Percentiles rank a stretch among this genome's conserved stretches.
Evolutionary conservation across 2,888 invertebrate species (phyloP).

Genomic region (Neoscelio sp.): DNA sequence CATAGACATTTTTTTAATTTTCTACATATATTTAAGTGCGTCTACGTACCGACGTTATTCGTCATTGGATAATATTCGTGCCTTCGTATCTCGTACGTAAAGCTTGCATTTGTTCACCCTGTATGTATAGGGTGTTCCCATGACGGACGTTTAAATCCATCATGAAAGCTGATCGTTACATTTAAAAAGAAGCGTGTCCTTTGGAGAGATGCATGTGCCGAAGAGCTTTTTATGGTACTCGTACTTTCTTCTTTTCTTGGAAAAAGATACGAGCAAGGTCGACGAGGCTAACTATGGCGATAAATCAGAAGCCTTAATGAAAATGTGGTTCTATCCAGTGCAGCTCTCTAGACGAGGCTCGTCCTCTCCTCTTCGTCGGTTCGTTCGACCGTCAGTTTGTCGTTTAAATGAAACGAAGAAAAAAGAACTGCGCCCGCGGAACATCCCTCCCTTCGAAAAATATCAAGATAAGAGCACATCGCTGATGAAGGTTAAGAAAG

Average conservation of each 20-base stretch:
- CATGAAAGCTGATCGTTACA: conserved; percentile 6
- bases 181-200: conserved; percentile 20
- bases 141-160: conserved; percentile 1
- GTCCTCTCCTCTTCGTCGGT: conserved; percentile 41
- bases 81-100: too few relatives aligned
- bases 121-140: too few relatives aligned
- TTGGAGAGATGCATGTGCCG: conserved; percentile 53
- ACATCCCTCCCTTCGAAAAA: conserved; percentile 74
- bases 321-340: conserved; percentile 76
- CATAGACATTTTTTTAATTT: too few relatives aligned
- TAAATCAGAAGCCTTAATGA: conserved; percentile 79
- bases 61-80: background rate
- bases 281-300: conserved; percentile 76
- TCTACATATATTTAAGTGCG: conserved; percentile 1
- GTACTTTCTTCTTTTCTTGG: conserved; percentile 39
- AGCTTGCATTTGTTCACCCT: too few relatives aligned
- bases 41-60: background rate
- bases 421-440: conserved; percentile 62
- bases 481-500: conserved; percentile 67
- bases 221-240: conserved; percentile 64
- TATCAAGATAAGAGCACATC: conserved; percentile 76
- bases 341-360: conserved; percentile 59
- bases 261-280: conserved; percentile 73
- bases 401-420: conserved; percentile 73
- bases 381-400: conserved; percentile 66